Base-by-base conservation (phyloP, 2,888 invertebrate genomes). In the Beris morrisii region DNA sequence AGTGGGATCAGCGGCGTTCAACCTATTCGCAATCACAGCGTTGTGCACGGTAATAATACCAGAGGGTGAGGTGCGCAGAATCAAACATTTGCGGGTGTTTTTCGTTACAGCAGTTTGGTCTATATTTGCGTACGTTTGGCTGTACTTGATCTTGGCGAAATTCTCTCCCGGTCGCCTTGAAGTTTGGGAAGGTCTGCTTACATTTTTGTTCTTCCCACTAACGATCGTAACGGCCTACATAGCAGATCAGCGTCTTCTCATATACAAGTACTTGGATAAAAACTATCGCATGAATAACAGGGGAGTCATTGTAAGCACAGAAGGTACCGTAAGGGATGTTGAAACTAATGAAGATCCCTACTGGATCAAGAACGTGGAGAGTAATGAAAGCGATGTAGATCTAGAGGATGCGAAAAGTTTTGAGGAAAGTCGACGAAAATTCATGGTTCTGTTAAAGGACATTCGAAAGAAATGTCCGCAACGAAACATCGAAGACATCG, bases 91-190 rank as follows among this genome's bases (percentile, higher is more conserved):
- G 53, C 84, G 94, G 69, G 97, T 97, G 57, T 97, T 97, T 82
- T 91, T 96, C 77, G 93, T 97, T 65, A 97, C 97, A 5, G 94
- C 96, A 38, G 88, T 92, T 9, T 97, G 95, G 95, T 95, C 95
- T 54, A 86, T 97, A 59, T 97, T 97, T 77, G 97, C 97, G 28
- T 97, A 97, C 81, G 89, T 97, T 55, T 97, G 97, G 97, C 84
- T 97, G 65, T 96, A 95, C 79, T 80, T 95, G 65, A 97, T 97
- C 74, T 84, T 97, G 50, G 90, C 91, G 48, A 87, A 92, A 28
- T 87, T 90, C 73, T 91, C 93, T 32, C 88, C 89, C 0, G 91
- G 90, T 13, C 87, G 87, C 65, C 90, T 95, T 4, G 92, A 95
- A 73, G 88, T 96, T 31, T 97, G 96, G 96, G 97, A 97, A 80